A percentile compares a stretch with the other conserved stretches of the same genome.
These are phyloP conservation scores for Sinonovacula constricta DNA, from an alignment of 1,140 invertebrate species.

Conservation along the genomic window DNA sequence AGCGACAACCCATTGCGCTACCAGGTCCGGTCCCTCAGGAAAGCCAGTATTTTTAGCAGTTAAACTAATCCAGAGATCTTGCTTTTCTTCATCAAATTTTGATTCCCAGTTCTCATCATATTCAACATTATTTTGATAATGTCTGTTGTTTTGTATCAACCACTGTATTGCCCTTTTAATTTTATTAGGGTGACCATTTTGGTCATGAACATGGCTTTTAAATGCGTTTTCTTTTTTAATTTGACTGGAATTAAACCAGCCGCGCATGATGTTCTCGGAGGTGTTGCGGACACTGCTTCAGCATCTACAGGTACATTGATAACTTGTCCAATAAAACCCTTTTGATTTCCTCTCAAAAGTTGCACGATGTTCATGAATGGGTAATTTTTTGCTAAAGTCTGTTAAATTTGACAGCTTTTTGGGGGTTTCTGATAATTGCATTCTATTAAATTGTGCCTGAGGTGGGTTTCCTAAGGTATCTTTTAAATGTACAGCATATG, in stretches of 20 bases:
- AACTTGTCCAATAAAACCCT: neutral
- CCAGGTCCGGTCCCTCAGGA: too few species aligned
- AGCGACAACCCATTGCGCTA: too few species aligned
- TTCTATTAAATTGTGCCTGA: too few species aligned
- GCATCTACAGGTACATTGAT: constrained; percentile 11
- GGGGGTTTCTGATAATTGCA: too few species aligned
- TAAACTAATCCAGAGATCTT: constrained; percentile 4
- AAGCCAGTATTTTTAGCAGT: too few species aligned
- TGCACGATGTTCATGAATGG: too few species aligned
- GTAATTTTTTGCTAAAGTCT: too few species aligned
- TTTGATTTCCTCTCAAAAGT: too few species aligned
- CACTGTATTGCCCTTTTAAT: neutral
- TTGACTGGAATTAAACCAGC: constrained; percentile 9
- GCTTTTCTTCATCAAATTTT: neutral
- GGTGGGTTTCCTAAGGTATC: too few species aligned
- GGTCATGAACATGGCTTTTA: constrained; percentile 9
- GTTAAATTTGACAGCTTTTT: too few species aligned
- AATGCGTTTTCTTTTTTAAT: constrained; percentile 9
- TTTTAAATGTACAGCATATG: too few species aligned
- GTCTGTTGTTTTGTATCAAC: neutral
- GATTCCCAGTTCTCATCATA: neutral
- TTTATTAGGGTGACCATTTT: constrained; percentile 16
- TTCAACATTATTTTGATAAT: constrained; percentile 15
- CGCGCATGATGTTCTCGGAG: constrained; percentile 4
- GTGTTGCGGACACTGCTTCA: neutral